Conservation (phyloP, 2,888 invertebrate genomes). For the Lamellibrachia satsuma region DNA sequence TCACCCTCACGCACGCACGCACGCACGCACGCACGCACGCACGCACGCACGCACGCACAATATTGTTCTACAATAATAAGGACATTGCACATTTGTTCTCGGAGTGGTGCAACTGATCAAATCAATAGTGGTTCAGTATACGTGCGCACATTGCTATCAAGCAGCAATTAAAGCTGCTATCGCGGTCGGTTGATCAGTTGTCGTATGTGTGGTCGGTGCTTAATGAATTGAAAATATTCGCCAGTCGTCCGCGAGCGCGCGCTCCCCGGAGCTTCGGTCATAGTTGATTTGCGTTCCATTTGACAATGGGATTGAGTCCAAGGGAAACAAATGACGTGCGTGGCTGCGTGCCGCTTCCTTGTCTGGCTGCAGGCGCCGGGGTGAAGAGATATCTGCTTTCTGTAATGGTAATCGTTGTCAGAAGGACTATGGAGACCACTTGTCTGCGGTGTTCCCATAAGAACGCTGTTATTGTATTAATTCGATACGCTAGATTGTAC, state of each 20-base stretch:
- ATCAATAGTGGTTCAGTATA: not conserved
- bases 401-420: not conserved
- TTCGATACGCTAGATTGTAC: not conserved
- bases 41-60: not conserved
- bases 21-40: not conserved
- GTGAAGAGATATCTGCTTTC: not conserved
- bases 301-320: not conserved
- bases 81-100: not conserved
- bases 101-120: not conserved
- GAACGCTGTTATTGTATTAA: not conserved
- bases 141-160: conserved; percentile 17
- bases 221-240: conserved; percentile 1
- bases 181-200: not conserved
- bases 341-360: not conserved
- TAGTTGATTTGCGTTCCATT: not conserved
- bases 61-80: not conserved
- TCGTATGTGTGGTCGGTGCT: not conserved
- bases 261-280: not conserved
- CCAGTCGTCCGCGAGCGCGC: not conserved
- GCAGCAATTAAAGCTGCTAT: not conserved
- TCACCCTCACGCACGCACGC: not conserved
- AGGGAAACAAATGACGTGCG: not conserved
- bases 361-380: not conserved
- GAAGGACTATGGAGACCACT: not conserved
- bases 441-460: not conserved